Percentiles rank a stretch among this genome's conserved stretches.
Evolutionary conservation across 2,888 invertebrate genomes (phyloP).

Genomic region (Drosophila dives): DNA sequence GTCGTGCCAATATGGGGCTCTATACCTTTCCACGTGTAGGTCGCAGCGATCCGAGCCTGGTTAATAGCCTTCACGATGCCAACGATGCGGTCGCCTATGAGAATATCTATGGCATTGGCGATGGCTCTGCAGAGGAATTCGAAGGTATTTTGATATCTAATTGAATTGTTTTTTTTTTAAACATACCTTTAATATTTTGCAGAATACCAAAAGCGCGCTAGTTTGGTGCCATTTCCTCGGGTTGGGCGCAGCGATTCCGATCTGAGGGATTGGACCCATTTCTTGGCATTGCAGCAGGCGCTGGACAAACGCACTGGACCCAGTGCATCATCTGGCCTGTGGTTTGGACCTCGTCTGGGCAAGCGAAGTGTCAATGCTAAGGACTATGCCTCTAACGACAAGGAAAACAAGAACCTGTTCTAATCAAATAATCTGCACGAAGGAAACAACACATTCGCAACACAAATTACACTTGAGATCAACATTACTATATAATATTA

Average conservation of each 20-base stretch:
- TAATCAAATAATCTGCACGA: constrained; percentile 33
- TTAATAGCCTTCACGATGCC: constrained; percentile 66
- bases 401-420: constrained; percentile 66
- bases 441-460: constrained; percentile 17
- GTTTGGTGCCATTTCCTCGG: constrained; percentile 85
- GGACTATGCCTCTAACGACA: constrained; percentile 43
- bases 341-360: constrained; percentile 90
- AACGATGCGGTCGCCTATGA: constrained; percentile 66
- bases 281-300: constrained; percentile 82
- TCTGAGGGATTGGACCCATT: constrained; percentile 82
- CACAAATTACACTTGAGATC: constrained; percentile 54
- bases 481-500: constrained; percentile 58
- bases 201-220: constrained; percentile 84
- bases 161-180: background rate
- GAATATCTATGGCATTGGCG: constrained; percentile 82
- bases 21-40: constrained; percentile 88
- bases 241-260: constrained; percentile 85
- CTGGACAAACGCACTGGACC: constrained; percentile 83
- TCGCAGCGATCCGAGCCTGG: constrained; percentile 85
- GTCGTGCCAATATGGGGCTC: constrained; percentile 87
- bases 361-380: constrained; percentile 82
- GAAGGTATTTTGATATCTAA: constrained; percentile 83
- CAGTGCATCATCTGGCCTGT: constrained; percentile 86
- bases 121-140: constrained; percentile 85
- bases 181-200: background rate